These are phyloP conservation scores for Dynastes hyllus DNA, from an alignment of 2,888 invertebrate species.

Conservation along the genomic window DNA sequence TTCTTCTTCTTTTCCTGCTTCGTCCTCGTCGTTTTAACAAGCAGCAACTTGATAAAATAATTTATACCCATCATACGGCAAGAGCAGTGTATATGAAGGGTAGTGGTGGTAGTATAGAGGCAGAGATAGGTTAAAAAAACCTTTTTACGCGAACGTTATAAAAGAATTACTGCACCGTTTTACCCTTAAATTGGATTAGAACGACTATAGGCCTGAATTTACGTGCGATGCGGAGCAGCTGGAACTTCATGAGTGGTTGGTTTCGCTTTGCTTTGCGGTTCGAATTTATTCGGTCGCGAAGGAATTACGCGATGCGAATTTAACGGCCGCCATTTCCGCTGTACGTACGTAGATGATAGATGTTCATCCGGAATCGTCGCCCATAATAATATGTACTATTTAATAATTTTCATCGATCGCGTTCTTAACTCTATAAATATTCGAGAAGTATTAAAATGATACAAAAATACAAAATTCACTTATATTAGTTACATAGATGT, in stretches of 20 bases:
- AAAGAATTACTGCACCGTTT: conserved; percentile 47
- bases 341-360: no score
- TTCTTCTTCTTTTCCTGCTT: background rate
- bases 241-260: conserved; percentile 19
- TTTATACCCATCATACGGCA: background rate
- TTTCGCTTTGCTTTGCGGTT: conserved; percentile 33
- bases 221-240: conserved; percentile 44
- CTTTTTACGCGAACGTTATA: no score
- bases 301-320: background rate
- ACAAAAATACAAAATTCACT: no score
- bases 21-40: background rate
- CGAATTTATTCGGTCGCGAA: conserved; percentile 47
- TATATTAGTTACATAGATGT: no score
- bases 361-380: no score
- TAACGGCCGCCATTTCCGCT: no score
- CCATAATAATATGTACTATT: no score
- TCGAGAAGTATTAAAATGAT: no score
- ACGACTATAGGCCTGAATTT: conserved; percentile 41
- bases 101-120: background rate
- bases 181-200: conserved; percentile 48
- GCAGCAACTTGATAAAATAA: conserved; percentile 25
- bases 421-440: no score
- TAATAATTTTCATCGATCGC: no score
- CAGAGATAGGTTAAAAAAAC: conserved; percentile 5
- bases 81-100: no score